Evolutionary conservation across 2,888 invertebrate genomes (phyloP).

Genomic region (Pseudoips prasinana): DNA sequence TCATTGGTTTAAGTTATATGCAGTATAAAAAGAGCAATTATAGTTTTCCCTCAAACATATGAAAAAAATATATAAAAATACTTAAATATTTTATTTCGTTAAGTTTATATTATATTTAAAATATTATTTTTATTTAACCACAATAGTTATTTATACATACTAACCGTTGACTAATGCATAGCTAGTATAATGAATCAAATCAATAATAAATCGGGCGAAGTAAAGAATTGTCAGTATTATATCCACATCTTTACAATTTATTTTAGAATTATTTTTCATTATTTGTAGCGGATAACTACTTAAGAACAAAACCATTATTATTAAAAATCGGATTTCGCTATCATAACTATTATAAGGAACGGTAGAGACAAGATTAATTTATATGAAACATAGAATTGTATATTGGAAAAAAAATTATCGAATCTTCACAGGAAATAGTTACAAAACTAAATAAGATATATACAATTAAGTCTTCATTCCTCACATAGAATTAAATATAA

Average conservation of each 20-base stretch:
- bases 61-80: slow-evolving; percentile 10
- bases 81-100: slow-evolving; percentile 7
- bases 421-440: too few relatives aligned
- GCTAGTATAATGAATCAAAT: not conserved
- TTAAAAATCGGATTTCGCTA: too few relatives aligned
- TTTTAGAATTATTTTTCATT: slow-evolving; percentile 5
- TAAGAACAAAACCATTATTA: too few relatives aligned
- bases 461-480: too few relatives aligned
- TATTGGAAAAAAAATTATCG: too few relatives aligned
- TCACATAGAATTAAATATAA: too few relatives aligned
- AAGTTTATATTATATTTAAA: slow-evolving; percentile 6
- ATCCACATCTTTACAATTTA: slow-evolving; percentile 12
- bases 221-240: slow-evolving; percentile 29
- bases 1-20: slow-evolving; percentile 2
- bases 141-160: slow-evolving; percentile 3
- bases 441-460: too few relatives aligned
- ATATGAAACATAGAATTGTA: too few relatives aligned
- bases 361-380: too few relatives aligned
- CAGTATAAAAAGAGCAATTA: not conserved
- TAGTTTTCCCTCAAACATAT: slow-evolving; percentile 7
- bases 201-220: slow-evolving; percentile 6
- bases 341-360: too few relatives aligned
- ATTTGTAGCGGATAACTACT: too few relatives aligned
- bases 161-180: not conserved
- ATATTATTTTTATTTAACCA: slow-evolving; percentile 5